Evolutionary conservation across 1,140 invertebrate genomes (phyloP).

Genomic region (Lepidurus arcticus): DNA sequence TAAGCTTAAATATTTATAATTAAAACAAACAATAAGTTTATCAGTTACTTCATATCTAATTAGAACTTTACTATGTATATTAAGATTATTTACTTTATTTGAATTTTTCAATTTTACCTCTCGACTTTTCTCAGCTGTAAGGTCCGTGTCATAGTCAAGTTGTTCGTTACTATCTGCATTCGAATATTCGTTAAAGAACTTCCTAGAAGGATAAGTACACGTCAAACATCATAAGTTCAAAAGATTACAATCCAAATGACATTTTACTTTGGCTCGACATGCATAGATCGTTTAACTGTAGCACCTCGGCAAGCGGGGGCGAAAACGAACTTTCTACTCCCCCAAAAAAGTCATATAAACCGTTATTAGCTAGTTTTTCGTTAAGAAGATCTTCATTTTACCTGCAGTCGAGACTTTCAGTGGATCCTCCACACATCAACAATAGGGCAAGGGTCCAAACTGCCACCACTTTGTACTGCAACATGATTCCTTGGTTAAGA

Average conservation of each 20-base stretch:
- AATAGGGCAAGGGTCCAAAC: background rate
- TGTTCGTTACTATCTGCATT: no score
- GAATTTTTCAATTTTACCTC: no score
- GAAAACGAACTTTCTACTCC: background rate
- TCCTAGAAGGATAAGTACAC: background rate
- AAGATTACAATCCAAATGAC: background rate
- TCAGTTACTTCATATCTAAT: no score
- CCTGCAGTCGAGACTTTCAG: background rate
- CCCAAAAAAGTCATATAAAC: background rate
- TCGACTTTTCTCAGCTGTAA: no score
- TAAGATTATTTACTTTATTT: no score
- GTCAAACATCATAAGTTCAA: background rate
- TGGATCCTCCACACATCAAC: background rate
- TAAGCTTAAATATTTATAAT: no score
- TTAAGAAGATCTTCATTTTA: background rate
- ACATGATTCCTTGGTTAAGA: background rate
- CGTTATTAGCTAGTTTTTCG: background rate
- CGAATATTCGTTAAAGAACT: background rate
- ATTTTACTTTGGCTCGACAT: background rate
- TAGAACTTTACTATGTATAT: no score
- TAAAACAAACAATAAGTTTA: no score
- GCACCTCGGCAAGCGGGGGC: conserved; percentile 1
- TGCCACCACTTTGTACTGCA: background rate
- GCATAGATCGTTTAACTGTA: background rate
- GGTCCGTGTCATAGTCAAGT: no score